Base-by-base conservation (phyloP, 1,140 invertebrate genomes). In the Mercenaria mercenaria region DNA sequence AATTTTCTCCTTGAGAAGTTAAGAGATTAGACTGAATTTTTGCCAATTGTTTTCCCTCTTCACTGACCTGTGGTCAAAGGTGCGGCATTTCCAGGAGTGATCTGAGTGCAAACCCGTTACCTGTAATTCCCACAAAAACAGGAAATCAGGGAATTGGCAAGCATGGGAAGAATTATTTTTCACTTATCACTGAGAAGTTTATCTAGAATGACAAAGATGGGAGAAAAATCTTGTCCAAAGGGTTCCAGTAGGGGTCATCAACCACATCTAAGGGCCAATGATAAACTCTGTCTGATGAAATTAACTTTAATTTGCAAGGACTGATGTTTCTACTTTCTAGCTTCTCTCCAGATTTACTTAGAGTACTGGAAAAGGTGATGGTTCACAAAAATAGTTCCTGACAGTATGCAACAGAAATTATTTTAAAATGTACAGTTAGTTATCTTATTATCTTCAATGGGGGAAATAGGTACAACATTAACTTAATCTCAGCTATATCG, bases 1-100 rank as follows among this genome's bases (percentile, higher is more conserved):
- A 84, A 84, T 84, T 72, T 72, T 84, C 61, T 3, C 26, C 61
- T 72, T 47, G 47, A 43, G 59, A 34, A 77, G 43, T 26, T 26
- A 47, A 41, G 34, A 50, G 74, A 41, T 41, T 26, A 52, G 18
- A 50, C 41, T 15, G 32, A 72, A 77, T 50, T 47, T 69, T 67
- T 32, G 64, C 61, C 41, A 52, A 84, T 52, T 84, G 82, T 84
- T 72, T 84, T 67, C 61, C 37, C 3, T 47, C 13, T 72, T 18
- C 59, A 84, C 8, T 84, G 82, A 84, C 82, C 82, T 67, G 37
- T 84, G 82, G 82, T 84, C 82, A 84, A 39, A 37, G 43, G 82
- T 39, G 76, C 50, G 74, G 41, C 43, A 8, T 18, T 77, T n/a
- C 41, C 3, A 29, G n/a, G 26, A 41, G 74, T 77, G 34, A 50